Conservation (phyloP, 2,113 vertebrate species). For the Menura novaehollandiae region DNA sequence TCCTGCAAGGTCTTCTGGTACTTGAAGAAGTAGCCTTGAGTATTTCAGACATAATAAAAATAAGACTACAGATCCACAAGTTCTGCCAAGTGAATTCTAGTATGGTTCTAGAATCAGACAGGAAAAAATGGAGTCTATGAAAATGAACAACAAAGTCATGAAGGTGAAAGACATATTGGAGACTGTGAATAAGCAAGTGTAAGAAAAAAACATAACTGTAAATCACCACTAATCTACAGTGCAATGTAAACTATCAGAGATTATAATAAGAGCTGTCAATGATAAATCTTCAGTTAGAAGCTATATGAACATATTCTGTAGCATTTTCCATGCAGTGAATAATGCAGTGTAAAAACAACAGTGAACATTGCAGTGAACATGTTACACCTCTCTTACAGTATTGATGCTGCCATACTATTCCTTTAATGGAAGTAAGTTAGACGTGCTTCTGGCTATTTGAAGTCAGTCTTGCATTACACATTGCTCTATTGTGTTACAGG, state of each 20-base stretch:
- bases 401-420: not conserved
- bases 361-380: not conserved
- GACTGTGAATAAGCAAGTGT: not conserved
- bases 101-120: not conserved
- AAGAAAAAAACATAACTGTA: not conserved
- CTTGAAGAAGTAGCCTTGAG: slow-evolving; percentile 10
- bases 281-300: not conserved
- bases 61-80: not conserved
- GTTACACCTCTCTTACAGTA: not conserved
- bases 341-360: not conserved
- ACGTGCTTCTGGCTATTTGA: not conserved
- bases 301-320: not conserved
- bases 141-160: not conserved
- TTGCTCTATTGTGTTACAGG: not conserved
- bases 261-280: not conserved
- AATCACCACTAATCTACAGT: not conserved
- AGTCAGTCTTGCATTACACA: not conserved
- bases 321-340: not conserved
- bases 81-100: slow-evolving; percentile 2
- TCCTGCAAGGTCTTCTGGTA: not conserved
- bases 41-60: slow-evolving; percentile 55
- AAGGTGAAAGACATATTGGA: slow-evolving; percentile 33
- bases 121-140: slow-evolving; percentile 9
- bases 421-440: slow-evolving; percentile 3
- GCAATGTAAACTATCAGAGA: not conserved